Base-by-base conservation (phyloP, 2,113 vertebrate species). In the Equus przewalskii region DNA sequence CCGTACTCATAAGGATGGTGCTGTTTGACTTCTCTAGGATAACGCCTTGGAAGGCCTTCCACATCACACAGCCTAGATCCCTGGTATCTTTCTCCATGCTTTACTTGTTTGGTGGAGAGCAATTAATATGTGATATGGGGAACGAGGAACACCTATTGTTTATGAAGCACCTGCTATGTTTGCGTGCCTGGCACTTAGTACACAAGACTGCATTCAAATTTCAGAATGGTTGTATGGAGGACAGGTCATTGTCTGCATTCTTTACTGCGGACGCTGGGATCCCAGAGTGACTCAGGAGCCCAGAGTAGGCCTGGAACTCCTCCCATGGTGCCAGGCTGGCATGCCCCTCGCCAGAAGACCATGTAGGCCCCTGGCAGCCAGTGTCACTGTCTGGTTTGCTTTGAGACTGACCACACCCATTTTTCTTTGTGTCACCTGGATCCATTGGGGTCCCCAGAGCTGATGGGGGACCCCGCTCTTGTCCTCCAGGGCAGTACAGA, bases 271-370 rank as follows among this genome's bases (percentile, higher is more conserved):
- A 65, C n/a, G 10, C 46, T 69, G 30, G 46, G 11, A 12, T 49
- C 36, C 58, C 11, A 15, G 64, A n/a, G 30, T 36, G 12, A 67
- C 14, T 14, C 1, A 46, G 4, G 18, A 28, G 10, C 33, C 70
- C 0, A 3, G 44, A 33, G 4, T 0, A 54, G 28, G 28, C 7
- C n/a, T 89, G 0, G 0, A 41, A 26, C 5, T 18, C 21, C 4
- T 67, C 65, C 69, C 33, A 0, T 0, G 0, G 18, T 3, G 0
- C 30, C 51, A 33, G 33, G 46, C 7, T 10, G 21, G 0, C 6
- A 0, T 51, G 19, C 1, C 19, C 30, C 30, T 1, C 0, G 30
- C 33, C 49, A 33, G 44, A 21, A 81, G 73, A 56, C 19, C 5
- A 0, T 14, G 9, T 13, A 30, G n/a, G 13, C 9, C 3, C 7